Conservation (phyloP, 2,888 invertebrate species). For the Agrochola circellaris region DNA sequence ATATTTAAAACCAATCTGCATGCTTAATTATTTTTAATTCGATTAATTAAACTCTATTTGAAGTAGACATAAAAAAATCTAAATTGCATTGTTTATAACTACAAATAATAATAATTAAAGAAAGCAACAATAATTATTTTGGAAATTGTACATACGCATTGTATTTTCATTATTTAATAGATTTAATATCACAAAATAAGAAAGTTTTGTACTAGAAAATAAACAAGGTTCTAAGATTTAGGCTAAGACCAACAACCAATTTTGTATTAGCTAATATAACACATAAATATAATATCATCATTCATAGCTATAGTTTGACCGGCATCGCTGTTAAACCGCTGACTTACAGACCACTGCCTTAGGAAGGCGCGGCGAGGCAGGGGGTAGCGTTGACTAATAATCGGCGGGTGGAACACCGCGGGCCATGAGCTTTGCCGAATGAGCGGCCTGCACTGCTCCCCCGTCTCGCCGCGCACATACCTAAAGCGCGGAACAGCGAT, state of each 20-base stretch:
- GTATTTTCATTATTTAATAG: conserved; percentile 19
- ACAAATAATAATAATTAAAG: conserved; percentile 11
- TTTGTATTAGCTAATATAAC: background rate
- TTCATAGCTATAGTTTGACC: background rate
- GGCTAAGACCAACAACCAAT: background rate
- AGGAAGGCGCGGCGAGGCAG: too few relatives aligned
- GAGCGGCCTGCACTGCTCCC: too few relatives aligned
- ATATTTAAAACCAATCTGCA: conserved; percentile 11
- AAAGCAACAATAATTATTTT: conserved; percentile 8
- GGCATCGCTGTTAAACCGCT: too few relatives aligned
- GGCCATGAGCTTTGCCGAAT: too few relatives aligned
- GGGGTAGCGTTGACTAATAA: too few relatives aligned
- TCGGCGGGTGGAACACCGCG: too few relatives aligned
- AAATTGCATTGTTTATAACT: conserved; percentile 20
- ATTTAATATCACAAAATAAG: conserved; percentile 47
- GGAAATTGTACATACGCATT: conserved; percentile 15
- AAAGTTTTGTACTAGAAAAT: conserved; percentile 45
- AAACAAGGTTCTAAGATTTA: conserved; percentile 2
- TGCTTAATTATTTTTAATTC: conserved; percentile 10
- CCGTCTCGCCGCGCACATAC: too few relatives aligned
- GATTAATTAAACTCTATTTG: background rate
- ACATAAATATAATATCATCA: conserved; percentile 5
- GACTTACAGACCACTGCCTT: too few relatives aligned
- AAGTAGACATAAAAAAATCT: background rate
- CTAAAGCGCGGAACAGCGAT: too few relatives aligned